phyloP scores from a whole-genome alignment of 2,113 vertebrate species.

The Illadopsis cleaveri region DNA sequence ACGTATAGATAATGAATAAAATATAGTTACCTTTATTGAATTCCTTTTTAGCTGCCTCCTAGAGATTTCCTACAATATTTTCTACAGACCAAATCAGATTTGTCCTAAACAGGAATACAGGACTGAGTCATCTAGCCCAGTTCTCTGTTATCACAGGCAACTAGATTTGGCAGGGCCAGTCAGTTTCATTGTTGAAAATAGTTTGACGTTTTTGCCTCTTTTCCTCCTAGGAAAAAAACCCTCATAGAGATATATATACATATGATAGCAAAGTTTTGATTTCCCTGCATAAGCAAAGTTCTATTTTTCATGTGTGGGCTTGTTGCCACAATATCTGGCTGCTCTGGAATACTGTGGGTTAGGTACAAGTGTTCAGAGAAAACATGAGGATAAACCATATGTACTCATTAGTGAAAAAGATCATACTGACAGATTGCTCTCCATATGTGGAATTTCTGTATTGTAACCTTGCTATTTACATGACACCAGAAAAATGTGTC shows the following conservation, averaged over 20 bases:
- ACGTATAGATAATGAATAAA: not conserved
- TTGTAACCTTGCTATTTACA: conserved; percentile 7
- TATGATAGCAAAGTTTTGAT: not conserved
- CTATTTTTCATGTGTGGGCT: not conserved
- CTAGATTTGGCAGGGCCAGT: not conserved
- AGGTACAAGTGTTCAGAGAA: conserved; percentile 44
- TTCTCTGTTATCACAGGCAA: not conserved
- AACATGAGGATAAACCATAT: conserved; percentile 34
- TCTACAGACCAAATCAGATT: not conserved
- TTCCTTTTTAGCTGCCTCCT: not conserved
- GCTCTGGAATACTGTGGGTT: conserved; percentile 40
- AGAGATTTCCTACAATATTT: not conserved
- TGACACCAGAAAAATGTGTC: not conserved
- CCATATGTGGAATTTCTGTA: conserved; percentile 41
- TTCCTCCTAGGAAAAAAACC: not conserved
- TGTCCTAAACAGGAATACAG: not conserved
- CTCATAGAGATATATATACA: not conserved
- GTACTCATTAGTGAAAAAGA: conserved; percentile 60
- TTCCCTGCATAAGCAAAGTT: not conserved
- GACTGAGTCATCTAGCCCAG: not conserved
- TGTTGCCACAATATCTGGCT: conserved; percentile 30
- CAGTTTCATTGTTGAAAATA: not conserved
- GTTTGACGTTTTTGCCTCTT: not conserved
- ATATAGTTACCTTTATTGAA: not conserved
- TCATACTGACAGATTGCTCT: conserved; percentile 47